Conservation (phyloP, 1,140 invertebrate genomes). For the Lanistes nyassanus region DNA sequence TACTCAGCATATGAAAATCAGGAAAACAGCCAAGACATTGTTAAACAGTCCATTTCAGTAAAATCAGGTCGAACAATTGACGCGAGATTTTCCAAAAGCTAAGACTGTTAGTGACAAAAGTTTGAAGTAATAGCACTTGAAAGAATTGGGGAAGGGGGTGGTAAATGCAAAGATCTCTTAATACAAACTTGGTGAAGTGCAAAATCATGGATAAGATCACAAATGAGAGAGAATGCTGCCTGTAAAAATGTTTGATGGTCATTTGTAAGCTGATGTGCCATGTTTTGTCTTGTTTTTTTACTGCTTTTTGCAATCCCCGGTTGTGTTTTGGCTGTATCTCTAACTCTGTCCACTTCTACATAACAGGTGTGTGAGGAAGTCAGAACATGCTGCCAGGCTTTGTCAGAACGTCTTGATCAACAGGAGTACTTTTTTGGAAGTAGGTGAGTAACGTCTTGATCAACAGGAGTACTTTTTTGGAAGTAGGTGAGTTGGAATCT, state of each 20-base stretch:
- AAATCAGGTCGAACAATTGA: no score
- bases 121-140: no score
- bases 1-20: no score
- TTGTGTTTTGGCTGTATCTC: constrained; percentile 13
- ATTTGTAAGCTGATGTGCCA: not conserved
- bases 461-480: constrained; percentile 81
- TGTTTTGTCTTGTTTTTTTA: not conserved
- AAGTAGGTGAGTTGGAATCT: constrained; percentile 60
- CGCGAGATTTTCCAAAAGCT: no score
- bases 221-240: not conserved
- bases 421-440: constrained; percentile 81
- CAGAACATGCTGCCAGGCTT: constrained; percentile 80
- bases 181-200: no score
- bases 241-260: not conserved
- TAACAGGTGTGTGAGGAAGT: constrained; percentile 80
- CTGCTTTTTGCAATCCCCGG: not conserved
- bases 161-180: no score
- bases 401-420: constrained; percentile 84
- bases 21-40: no score
- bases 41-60: no score
- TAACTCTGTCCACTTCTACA: no score
- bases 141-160: no score
- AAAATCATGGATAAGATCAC: no score
- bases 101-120: no score
- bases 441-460: constrained; percentile 83